A percentile compares a stretch with the other conserved stretches of the same genome.
Conservation (phyloP, 2,888 invertebrate genomes). For the Acleris cristana region DNA sequence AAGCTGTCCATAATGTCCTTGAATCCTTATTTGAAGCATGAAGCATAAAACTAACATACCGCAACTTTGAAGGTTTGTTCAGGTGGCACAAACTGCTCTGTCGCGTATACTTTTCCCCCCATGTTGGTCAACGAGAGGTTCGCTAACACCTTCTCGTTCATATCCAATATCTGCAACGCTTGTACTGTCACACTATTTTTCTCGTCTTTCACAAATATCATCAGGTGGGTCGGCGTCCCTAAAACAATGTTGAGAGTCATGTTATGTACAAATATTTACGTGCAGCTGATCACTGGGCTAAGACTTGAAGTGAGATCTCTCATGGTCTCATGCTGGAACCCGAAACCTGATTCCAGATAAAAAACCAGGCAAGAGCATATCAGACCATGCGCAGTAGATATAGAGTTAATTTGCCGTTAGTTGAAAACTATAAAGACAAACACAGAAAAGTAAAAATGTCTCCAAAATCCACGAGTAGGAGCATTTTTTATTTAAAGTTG, state of each 20-base stretch:
- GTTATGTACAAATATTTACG: not conserved
- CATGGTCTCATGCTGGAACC: too few relatives aligned
- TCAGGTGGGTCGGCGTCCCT: slow-evolving; percentile 10
- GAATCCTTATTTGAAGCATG: not conserved
- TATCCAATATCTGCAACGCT: slow-evolving; percentile 18
- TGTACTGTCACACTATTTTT: slow-evolving; percentile 6
- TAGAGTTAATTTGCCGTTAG: too few relatives aligned
- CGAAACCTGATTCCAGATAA: too few relatives aligned
- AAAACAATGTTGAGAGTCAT: not conserved
- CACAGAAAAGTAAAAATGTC: too few relatives aligned
- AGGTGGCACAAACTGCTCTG: slow-evolving; percentile 20
- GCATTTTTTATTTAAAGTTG: too few relatives aligned
- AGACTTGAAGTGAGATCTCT: too few relatives aligned
- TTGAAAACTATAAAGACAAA: too few relatives aligned
- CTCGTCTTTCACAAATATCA: slow-evolving; percentile 22
- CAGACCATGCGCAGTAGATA: too few relatives aligned
- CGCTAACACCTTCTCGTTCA: slow-evolving; percentile 10
- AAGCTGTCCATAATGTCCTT: too few relatives aligned
- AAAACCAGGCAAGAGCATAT: too few relatives aligned
- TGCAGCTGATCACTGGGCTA: not conserved
- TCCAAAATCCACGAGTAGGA: too few relatives aligned
- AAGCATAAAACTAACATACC: slow-evolving; percentile 16
- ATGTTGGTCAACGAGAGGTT: slow-evolving; percentile 1
- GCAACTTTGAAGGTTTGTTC: slow-evolving; percentile 24
- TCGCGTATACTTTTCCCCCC: slow-evolving; percentile 13